Base-by-base conservation (phyloP, 1,140 invertebrate genomes). In the Anastatus disparis region DNA sequence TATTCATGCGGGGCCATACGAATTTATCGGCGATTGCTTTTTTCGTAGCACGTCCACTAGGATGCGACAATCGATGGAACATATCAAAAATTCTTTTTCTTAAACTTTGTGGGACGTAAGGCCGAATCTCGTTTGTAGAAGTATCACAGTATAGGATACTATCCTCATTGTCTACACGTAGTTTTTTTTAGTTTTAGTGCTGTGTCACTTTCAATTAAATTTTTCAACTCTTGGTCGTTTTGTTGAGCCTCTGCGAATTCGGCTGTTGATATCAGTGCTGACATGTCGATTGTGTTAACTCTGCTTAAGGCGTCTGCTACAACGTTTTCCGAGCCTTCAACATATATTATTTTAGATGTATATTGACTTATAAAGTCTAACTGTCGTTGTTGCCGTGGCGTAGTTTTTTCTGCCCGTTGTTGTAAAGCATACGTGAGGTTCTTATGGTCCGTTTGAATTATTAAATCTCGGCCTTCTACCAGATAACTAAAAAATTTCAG, bases 1-100 rank as follows among this genome's bases (percentile, higher is more conserved):
- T 71, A 29, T 56, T 31, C 62, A 74, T 73, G 26, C 15, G 17
- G 12, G 74, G 71, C 74, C 76, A 77, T 1, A 75, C 55, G 48
- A 48, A 72, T 44, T 63, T 58, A 12, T 58, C n/a, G 20, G 17
- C 3, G 15, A 73, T 66, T 10, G 22, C 6, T 17, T 44, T 65
- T 1, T 31, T 27, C 9, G 61, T 73, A 2, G 66, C 35, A 13
- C 44, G 31, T 15, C 50, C 66, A 50, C 66, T 73, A 9, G 44
- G 22, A 46, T 70, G 71, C 6, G 71, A 61, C 0, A 53, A 22
- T 13, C 29, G 24, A 56, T 73, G 31, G 10, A 35, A 35, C 4
- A 10, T 10, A 35, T 35, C 31, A 35, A 35, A 35, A 35, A 35
- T 10, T 66, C 0, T 38, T 15, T n/a, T 38, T 4, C 68, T 20